Percentiles rank a stretch among this genome's conserved stretches.
Conservation (phyloP, 2,113 vertebrate genomes). For the Microtus pennsylvanicus region DNA sequence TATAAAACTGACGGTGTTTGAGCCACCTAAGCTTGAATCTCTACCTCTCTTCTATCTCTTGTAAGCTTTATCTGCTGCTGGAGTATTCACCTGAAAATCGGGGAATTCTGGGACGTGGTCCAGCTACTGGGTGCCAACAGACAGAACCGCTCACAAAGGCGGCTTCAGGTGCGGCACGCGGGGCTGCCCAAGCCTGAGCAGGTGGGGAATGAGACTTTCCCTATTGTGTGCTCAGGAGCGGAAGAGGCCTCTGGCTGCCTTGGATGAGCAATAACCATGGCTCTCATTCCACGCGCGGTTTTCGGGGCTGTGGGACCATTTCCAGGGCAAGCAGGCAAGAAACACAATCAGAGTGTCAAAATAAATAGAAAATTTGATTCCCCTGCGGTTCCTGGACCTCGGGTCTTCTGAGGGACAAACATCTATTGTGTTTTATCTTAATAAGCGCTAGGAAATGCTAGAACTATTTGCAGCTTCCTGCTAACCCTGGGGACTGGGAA, state of each 20-base stretch:
- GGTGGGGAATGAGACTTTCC: background rate
- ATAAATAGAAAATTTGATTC: background rate
- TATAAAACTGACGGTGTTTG: background rate
- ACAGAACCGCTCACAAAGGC: background rate
- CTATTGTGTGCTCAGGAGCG: background rate
- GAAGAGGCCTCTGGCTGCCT: background rate
- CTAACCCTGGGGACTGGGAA: background rate
- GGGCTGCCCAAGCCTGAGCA: rapidly evolving
- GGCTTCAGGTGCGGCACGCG: background rate
- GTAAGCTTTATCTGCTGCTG: background rate
- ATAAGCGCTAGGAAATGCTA: background rate
- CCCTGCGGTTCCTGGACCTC: background rate
- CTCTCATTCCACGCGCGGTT: background rate
- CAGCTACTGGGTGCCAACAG: background rate
- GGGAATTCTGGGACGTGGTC: background rate
- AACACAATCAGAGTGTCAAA: background rate
- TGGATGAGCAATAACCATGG: background rate
- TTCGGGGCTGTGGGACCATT: conserved; percentile 10
- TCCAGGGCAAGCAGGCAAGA: background rate
- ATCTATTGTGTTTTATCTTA: conserved; percentile 2
- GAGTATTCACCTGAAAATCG: background rate
- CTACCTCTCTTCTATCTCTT: background rate
- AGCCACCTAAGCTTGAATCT: background rate
- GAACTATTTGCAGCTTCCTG: background rate
- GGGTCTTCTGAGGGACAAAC: background rate